Evolutionary conservation across 2,888 invertebrate species (phyloP).

Genomic region (Dryocosmus kuriphilus): DNA sequence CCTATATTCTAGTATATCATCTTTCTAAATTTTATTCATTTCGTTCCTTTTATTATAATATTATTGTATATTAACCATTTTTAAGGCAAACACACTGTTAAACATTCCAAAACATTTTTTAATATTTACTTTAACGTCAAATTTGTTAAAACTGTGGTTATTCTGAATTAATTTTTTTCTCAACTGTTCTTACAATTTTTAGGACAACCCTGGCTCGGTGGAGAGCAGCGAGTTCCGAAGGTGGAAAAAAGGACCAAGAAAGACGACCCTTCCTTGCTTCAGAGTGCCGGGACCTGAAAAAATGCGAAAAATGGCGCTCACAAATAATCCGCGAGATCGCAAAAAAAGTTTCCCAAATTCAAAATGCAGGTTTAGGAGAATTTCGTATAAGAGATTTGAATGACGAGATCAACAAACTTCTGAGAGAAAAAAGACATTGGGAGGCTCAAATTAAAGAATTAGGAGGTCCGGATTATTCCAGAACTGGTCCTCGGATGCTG

Average conservation of each 20-base stretch:
- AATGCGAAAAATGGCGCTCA: slow-evolving; percentile 97
- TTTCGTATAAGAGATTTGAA: slow-evolving; percentile 98
- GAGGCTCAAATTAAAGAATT: slow-evolving; percentile 96
- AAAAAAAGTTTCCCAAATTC: slow-evolving; percentile 99
- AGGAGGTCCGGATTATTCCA: slow-evolving; percentile 96
- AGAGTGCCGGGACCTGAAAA: slow-evolving; percentile 93
- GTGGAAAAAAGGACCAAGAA: slow-evolving; percentile 88
- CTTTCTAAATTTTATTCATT: background rate
- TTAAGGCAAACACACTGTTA: background rate
- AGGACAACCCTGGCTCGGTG: slow-evolving; percentile 99
- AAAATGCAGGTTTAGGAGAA: slow-evolving; percentile 99
- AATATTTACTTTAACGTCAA: no score
- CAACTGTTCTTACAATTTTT: slow-evolving; percentile 54
- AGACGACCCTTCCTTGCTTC: slow-evolving; percentile 96
- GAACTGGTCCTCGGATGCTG: slow-evolving; percentile 94
- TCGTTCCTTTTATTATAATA: background rate
- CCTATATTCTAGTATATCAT: background rate
- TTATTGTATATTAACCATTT: background rate
- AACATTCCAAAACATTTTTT: no score
- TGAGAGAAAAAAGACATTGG: slow-evolving; percentile 98
- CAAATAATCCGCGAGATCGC: slow-evolving; percentile 98
- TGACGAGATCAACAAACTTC: slow-evolving; percentile 98
- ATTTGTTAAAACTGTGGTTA: background rate
- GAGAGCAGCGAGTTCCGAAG: slow-evolving; percentile 95
- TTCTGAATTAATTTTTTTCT: background rate